Conservation (phyloP, 2,888 invertebrate species). For the Trichopria drosophilae region DNA sequence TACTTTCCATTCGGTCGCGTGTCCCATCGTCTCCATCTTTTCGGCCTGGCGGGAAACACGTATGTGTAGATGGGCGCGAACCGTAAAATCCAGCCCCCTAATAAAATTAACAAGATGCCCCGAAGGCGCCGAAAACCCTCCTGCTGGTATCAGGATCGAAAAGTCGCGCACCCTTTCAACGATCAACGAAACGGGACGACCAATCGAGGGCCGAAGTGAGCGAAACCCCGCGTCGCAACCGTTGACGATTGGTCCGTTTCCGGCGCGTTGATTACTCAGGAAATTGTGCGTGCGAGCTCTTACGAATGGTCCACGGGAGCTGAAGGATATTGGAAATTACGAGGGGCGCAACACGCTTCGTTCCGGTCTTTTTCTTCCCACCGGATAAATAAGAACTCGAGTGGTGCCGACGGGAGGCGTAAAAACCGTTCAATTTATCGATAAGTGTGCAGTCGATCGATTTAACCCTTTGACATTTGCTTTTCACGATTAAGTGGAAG, state of each 20-base stretch:
- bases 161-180: too few relatives aligned
- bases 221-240: slow-evolving; percentile 7
- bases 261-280: slow-evolving; percentile 54
- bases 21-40: background rate
- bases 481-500: too few relatives aligned
- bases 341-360: background rate
- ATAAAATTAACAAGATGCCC: slow-evolving; percentile 20
- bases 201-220: background rate
- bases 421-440: too few relatives aligned
- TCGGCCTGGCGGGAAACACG: background rate
- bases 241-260: slow-evolving; percentile 54
- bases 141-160: too few relatives aligned
- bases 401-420: too few relatives aligned
- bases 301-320: slow-evolving; percentile 5
- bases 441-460: too few relatives aligned
- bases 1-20: background rate
- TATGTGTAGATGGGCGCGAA: too few relatives aligned
- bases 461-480: too few relatives aligned
- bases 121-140: too few relatives aligned
- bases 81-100: slow-evolving; percentile 9
- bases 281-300: slow-evolving; percentile 52
- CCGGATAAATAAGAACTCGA: too few relatives aligned
- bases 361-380: slow-evolving; percentile 1
- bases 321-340: slow-evolving; percentile 24
- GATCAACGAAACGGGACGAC: too few relatives aligned